phyloP scores from a whole-genome alignment of 2,888 invertebrate genomes.

The Meteorus cinctellus region DNA sequence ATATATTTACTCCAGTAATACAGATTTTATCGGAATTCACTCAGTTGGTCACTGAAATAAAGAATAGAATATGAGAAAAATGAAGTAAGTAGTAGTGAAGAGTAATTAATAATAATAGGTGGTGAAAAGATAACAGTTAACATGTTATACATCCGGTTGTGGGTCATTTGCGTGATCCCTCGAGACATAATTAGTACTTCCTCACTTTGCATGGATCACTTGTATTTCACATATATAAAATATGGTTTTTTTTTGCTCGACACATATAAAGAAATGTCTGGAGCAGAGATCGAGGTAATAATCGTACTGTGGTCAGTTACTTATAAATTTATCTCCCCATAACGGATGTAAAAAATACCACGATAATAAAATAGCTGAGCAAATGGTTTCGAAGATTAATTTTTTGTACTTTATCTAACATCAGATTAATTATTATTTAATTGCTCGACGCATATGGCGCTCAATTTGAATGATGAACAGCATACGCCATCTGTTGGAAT shows the following conservation, averaged over 20 bases:
- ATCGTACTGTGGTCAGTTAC: not conserved
- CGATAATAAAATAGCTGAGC: not conserved
- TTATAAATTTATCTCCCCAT: not conserved
- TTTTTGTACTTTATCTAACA: constrained; percentile 2
- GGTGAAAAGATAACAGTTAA: constrained; percentile 22
- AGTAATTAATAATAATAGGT: constrained; percentile 8
- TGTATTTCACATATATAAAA: constrained; percentile 27
- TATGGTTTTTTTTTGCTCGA: constrained; percentile 4
- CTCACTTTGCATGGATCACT: constrained; percentile 45
- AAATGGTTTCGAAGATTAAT: not conserved
- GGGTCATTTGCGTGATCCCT: constrained; percentile 46
- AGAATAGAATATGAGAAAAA: not conserved
- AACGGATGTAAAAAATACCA: constrained; percentile 28
- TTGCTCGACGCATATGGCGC: not conserved
- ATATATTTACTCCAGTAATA: not conserved
- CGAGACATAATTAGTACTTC: constrained; percentile 52
- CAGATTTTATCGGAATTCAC: constrained; percentile 12
- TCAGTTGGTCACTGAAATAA: not conserved
- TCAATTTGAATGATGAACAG: not conserved
- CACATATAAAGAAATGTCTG: not conserved
- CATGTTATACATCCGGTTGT: constrained; percentile 42
- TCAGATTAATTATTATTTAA: not conserved
- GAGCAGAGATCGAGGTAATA: constrained; percentile 8
- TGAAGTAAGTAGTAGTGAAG: not conserved
- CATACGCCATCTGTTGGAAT: constrained; percentile 32